Conservation (phyloP, 2,888 invertebrate genomes). For the Thera obeliscata region DNA sequence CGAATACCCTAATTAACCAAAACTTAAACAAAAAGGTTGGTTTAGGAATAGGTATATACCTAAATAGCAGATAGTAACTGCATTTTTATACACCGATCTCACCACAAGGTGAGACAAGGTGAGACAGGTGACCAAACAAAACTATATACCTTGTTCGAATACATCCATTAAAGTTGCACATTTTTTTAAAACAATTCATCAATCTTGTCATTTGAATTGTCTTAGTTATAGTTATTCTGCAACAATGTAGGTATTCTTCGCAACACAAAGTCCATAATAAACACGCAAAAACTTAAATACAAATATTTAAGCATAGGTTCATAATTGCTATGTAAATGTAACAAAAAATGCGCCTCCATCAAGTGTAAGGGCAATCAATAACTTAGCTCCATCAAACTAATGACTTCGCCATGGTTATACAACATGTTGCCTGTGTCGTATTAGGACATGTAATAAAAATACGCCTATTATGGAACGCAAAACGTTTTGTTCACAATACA, state of each 20-base stretch:
- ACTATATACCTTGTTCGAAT: no score
- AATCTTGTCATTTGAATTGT: no score
- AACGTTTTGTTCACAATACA: conserved; percentile 10
- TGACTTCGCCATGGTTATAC: conserved; percentile 24
- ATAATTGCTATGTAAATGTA: conserved; percentile 25
- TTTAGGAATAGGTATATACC: no score
- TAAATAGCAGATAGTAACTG: no score
- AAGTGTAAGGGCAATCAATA: conserved; percentile 24
- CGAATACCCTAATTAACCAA: no score
- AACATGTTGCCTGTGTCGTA: conserved; percentile 15
- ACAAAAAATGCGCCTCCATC: conserved; percentile 14
- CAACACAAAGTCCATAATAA: neutral
- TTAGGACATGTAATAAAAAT: conserved; percentile 29
- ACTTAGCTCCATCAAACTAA: conserved; percentile 30
- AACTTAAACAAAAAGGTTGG: no score
- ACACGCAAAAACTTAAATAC: neutral
- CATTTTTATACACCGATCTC: no score
- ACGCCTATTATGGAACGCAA: conserved; percentile 19
- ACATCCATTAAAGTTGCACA: no score
- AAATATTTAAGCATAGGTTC: neutral
- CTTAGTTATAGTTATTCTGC: no score
- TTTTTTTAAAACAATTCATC: no score
- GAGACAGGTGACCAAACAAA: no score
- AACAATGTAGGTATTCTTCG: neutral
- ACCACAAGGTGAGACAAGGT: no score